Evolutionary conservation across 2,113 vertebrate genomes (phyloP).

Genomic region (Anser cygnoides): DNA sequence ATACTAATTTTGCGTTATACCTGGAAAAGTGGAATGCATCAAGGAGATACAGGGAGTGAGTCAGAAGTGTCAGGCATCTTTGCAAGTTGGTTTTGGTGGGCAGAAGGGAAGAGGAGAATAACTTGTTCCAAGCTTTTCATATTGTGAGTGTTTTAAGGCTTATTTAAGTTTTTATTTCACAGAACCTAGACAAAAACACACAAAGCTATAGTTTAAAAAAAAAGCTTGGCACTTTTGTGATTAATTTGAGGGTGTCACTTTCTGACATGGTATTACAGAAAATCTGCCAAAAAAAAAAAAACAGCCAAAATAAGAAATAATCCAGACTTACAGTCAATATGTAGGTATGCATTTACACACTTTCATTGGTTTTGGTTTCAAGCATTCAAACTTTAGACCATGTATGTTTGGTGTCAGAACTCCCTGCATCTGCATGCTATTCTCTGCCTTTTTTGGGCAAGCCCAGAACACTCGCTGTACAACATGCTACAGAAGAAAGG

Average conservation of each 20-base stretch:
- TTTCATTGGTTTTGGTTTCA: slow-evolving; percentile 78
- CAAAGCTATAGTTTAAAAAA: slow-evolving; percentile 26
- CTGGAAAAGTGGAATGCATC: background rate
- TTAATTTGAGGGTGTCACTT: slow-evolving; percentile 72
- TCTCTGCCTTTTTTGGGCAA: slow-evolving; percentile 73
- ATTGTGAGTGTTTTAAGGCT: slow-evolving; percentile 78
- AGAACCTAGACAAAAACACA: slow-evolving; percentile 59
- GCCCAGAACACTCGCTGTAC: slow-evolving; percentile 72
- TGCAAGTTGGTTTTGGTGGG: background rate
- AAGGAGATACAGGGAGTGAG: slow-evolving; percentile 26
- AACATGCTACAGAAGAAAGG: slow-evolving; percentile 80
- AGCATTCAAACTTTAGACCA: slow-evolving; percentile 73
- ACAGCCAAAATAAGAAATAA: slow-evolving; percentile 62
- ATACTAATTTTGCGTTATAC: background rate
- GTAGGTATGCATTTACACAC: slow-evolving; percentile 73
- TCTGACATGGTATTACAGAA: slow-evolving; percentile 72
- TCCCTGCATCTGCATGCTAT: slow-evolving; percentile 73
- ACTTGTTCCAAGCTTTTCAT: slow-evolving; percentile 65
- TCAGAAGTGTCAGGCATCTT: background rate
- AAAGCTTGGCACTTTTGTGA: slow-evolving; percentile 83
- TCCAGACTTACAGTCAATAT: slow-evolving; percentile 66
- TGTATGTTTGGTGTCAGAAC: slow-evolving; percentile 71
- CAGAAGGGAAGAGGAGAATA: background rate
- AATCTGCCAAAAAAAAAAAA: slow-evolving; percentile 41
- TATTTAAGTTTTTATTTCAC: slow-evolving; percentile 69